These are phyloP conservation scores for Catamblyrhynchus diadema DNA, from an alignment of 2,797 vertebrate species.

Conservation along the genomic window DNA sequence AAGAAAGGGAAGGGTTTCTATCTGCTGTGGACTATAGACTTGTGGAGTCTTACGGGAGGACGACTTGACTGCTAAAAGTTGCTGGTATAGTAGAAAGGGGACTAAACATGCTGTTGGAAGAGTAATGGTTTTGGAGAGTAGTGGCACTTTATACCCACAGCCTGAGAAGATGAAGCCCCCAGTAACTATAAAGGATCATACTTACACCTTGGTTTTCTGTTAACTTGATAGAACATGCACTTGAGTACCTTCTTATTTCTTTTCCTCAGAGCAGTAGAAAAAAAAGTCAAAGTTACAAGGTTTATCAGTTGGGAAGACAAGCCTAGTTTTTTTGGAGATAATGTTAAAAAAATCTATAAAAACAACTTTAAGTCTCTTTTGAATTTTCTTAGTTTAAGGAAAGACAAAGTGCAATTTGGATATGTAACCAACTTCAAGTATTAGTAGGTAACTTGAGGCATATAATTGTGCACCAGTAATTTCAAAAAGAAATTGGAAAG, in stretches of 20 bases:
- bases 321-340: not conserved
- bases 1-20: not conserved
- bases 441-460: not conserved
- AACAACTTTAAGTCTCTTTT: not conserved
- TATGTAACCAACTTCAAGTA: not conserved
- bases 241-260: not conserved
- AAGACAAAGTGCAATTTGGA: not conserved
- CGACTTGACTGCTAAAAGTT: not conserved
- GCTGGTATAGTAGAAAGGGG: not conserved
- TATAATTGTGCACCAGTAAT: not conserved
- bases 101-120: not conserved
- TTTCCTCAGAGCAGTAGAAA: not conserved
- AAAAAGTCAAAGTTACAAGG: not conserved
- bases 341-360: not conserved
- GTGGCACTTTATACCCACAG: not conserved
- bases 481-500: not conserved
- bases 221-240: not conserved
- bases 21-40: rapidly evolving
- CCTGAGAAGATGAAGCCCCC: not conserved
- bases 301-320: not conserved
- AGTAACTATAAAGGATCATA: not conserved
- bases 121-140: not conserved
- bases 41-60: not conserved
- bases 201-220: not conserved
- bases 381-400: not conserved